Conservation (phyloP, 2,888 invertebrate genomes). For the Agrilus biguttatus region DNA sequence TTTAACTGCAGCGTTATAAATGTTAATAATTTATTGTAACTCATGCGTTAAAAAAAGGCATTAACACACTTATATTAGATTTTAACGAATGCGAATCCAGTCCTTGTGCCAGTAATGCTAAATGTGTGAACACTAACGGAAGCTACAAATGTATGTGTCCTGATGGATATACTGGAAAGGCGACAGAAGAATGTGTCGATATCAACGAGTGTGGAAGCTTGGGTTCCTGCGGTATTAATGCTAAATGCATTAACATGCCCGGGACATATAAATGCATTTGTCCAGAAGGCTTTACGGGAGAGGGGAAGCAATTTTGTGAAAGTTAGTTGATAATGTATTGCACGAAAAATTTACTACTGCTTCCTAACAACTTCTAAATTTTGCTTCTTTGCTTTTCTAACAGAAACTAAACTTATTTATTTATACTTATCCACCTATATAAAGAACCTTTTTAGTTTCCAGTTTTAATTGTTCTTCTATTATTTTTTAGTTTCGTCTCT, state of each 20-base stretch:
- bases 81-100: slow-evolving; percentile 56
- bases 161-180: slow-evolving; percentile 49
- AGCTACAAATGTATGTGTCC: slow-evolving; percentile 62
- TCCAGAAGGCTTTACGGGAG: slow-evolving; percentile 60
- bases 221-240: slow-evolving; percentile 58
- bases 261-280: slow-evolving; percentile 68
- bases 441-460: too few relatives aligned
- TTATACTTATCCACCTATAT: too few relatives aligned
- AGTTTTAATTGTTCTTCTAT: too few relatives aligned
- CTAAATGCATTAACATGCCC: slow-evolving; percentile 68
- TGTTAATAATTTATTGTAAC: slow-evolving; percentile 4
- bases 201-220: slow-evolving; percentile 57
- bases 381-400: neutral
- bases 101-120: slow-evolving; percentile 55
- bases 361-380: neutral
- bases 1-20: too few relatives aligned
- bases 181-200: slow-evolving; percentile 49
- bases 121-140: slow-evolving; percentile 62
- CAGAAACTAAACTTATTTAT: too few relatives aligned
- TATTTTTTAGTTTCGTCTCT: too few relatives aligned
- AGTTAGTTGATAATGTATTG: slow-evolving; percentile 41
- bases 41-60: slow-evolving; percentile 2
- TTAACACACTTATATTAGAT: slow-evolving; percentile 34
- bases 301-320: slow-evolving; percentile 61
- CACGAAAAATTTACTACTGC: too few relatives aligned